These are phyloP conservation scores for Miltochrista miniata DNA, from an alignment of 2,888 invertebrate genomes.

Conservation along the genomic window DNA sequence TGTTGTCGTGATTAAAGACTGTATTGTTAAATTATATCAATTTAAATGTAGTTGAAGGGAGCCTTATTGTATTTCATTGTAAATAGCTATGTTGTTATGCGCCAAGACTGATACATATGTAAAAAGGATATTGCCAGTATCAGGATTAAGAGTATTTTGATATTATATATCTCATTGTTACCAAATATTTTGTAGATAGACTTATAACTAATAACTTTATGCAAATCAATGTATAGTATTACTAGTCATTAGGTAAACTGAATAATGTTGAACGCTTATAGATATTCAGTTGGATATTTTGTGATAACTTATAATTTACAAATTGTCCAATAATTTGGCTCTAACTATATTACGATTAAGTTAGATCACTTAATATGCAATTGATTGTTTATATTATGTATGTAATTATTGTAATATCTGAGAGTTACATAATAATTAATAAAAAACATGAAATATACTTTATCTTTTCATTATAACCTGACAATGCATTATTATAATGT, in stretches of 20 bases:
- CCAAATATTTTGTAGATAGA: slow-evolving; percentile 81
- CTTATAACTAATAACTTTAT: slow-evolving; percentile 55
- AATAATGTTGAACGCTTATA: slow-evolving; percentile 61
- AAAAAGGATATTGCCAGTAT: slow-evolving; percentile 72
- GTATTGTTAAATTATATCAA: slow-evolving; percentile 61
- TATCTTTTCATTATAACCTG: slow-evolving; percentile 26
- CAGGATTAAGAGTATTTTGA: slow-evolving; percentile 73
- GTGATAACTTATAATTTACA: slow-evolving; percentile 30
- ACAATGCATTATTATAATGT: slow-evolving; percentile 17
- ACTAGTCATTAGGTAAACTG: slow-evolving; percentile 79
- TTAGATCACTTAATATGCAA: slow-evolving; percentile 45
- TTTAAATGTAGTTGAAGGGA: slow-evolving; percentile 52
- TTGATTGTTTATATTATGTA: slow-evolving; percentile 40
- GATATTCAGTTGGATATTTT: slow-evolving; percentile 47
- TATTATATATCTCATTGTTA: slow-evolving; percentile 81
- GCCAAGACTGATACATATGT: slow-evolving; percentile 77
- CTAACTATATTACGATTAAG: slow-evolving; percentile 15
- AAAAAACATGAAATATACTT: slow-evolving; percentile 50
- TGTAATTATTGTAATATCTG: slow-evolving; percentile 55
- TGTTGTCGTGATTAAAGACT: slow-evolving; percentile 62
- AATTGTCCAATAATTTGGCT: slow-evolving; percentile 18
- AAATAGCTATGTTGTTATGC: slow-evolving; percentile 55
- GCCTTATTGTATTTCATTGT: slow-evolving; percentile 57
- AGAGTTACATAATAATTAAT: slow-evolving; percentile 70
- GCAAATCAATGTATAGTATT: slow-evolving; percentile 68